A percentile compares a stretch with the other conserved stretches of the same genome.
Conservation (phyloP, 2,113 vertebrate species). For the Thryonomys swinderianus region DNA sequence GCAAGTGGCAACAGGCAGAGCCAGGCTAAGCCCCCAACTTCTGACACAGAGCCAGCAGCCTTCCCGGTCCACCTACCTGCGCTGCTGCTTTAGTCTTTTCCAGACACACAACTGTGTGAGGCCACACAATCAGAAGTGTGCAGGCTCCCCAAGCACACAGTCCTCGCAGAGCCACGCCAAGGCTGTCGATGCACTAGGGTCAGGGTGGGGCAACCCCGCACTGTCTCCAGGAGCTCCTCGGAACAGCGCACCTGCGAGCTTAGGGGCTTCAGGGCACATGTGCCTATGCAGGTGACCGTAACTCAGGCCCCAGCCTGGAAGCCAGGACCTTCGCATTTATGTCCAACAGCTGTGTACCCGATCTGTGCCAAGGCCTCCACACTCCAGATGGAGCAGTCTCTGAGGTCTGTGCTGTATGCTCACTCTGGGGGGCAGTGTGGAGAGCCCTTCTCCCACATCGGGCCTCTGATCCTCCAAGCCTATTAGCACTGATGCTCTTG, state of each 20-base stretch:
- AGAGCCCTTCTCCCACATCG: neutral
- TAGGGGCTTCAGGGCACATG: fast-evolving
- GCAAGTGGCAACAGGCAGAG: neutral
- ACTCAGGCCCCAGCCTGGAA: neutral
- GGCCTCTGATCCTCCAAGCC: neutral
- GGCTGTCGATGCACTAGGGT: neutral
- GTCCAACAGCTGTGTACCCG: neutral
- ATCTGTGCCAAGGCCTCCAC: neutral
- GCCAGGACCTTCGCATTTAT: neutral
- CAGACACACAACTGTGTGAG: neutral
- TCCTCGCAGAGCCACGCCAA: no score
- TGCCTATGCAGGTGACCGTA: neutral
- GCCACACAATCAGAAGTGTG: neutral
- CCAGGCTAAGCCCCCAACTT: neutral
- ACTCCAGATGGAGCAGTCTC: neutral
- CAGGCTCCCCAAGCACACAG: neutral
- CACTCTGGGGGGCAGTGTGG: no score
- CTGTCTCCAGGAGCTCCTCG: no score
- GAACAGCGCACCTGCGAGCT: no score
- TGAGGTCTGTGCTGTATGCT: neutral
- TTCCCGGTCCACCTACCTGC: neutral
- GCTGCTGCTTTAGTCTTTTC: neutral
- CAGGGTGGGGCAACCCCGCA: neutral
- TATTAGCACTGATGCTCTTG: neutral
- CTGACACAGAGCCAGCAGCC: neutral